Conservation (phyloP, 2,888 invertebrate genomes). For the Lasius fuliginosus region DNA sequence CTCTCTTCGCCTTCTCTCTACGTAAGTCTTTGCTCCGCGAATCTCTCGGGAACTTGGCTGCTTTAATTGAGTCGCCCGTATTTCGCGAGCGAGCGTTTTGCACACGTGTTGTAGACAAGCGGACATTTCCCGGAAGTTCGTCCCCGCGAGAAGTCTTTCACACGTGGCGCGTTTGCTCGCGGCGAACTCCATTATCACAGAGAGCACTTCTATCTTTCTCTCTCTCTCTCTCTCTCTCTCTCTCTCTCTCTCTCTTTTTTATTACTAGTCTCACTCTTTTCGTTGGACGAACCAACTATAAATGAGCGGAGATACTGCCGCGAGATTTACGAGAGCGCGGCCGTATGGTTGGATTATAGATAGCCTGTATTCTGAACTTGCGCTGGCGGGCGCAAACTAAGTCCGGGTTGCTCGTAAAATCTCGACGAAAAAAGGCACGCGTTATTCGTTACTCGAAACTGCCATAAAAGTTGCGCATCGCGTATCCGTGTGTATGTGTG, state of each 20-base stretch:
- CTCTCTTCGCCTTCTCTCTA: conserved; percentile 47
- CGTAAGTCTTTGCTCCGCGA: conserved; percentile 71
- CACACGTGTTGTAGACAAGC: conserved; percentile 65
- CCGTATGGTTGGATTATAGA: conserved; percentile 37
- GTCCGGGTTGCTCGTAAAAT: conserved; percentile 49
- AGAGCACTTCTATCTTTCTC: conserved; percentile 11
- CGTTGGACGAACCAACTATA: conserved; percentile 31
- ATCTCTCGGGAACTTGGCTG: conserved; percentile 74
- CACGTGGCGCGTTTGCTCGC: conserved; percentile 66
- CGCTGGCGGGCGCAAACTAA: background rate
- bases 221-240: background rate
- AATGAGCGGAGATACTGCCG: conserved; percentile 29
- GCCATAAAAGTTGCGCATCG: conserved; percentile 29
- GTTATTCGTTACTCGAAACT: conserved; percentile 46
- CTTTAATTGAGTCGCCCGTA: conserved; percentile 79
- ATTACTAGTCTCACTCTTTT: conserved; percentile 11
- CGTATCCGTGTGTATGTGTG: background rate
- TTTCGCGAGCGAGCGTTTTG: conserved; percentile 71
- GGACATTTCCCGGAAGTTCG: conserved; percentile 71
- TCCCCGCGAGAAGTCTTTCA: conserved; percentile 66
- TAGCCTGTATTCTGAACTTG: conserved; percentile 37
- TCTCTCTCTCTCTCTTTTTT: too few relatives aligned
- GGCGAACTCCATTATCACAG: conserved; percentile 45
- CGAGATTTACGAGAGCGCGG: conserved; percentile 42
- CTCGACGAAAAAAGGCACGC: conserved; percentile 34